These are phyloP conservation scores for Myotis findleyi DNA, from an alignment of 2,797 vertebrate genomes.

Conservation along the genomic window DNA sequence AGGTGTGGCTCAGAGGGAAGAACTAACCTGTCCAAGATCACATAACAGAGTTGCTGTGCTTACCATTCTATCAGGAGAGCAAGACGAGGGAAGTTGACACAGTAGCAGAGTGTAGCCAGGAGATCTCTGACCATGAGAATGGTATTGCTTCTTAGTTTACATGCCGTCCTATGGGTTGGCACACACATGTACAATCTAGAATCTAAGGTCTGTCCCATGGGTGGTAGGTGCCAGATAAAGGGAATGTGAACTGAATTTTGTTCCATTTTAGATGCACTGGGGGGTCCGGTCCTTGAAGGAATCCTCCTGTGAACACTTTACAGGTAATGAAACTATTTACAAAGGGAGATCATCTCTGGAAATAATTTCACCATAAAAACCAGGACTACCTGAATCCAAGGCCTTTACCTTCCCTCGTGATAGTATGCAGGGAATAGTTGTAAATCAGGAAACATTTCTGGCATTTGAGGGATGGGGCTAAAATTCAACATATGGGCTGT, in stretches of 20 bases:
- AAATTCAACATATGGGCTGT: not conserved
- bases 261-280: not conserved
- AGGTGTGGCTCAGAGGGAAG: not conserved
- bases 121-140: not conserved
- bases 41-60: not conserved
- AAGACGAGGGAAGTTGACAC: not conserved
- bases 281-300: not conserved
- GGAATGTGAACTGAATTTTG: conserved; percentile 1
- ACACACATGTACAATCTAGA: not conserved
- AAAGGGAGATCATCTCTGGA: not conserved
- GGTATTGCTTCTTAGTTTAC: not conserved
- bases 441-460: not conserved
- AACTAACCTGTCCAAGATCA: not conserved
- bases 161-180: not conserved
- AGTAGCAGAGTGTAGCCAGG: not conserved
- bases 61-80: not conserved
- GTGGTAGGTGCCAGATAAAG: not conserved
- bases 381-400: not conserved
- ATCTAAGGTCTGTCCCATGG: not conserved
- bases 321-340: not conserved
- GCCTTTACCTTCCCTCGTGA: not conserved
- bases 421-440: not conserved
- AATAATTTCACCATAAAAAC: not conserved
- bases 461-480: not conserved
- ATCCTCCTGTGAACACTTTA: not conserved